phyloP scores from a whole-genome alignment of 2,888 invertebrate genomes.

The Xylocampa areola region DNA sequence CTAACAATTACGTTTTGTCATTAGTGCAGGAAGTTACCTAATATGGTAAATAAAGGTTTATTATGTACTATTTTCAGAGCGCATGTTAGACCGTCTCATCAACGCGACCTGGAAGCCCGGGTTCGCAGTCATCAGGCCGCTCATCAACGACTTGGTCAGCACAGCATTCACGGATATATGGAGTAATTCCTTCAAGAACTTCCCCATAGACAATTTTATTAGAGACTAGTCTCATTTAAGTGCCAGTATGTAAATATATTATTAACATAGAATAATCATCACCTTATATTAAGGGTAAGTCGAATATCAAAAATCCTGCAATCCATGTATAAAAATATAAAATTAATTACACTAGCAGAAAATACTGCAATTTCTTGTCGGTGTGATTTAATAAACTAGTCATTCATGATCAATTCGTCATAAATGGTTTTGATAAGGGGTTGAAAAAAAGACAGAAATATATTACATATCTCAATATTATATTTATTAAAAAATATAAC shows the following conservation, averaged over 20 bases:
- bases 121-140: conserved; percentile 92
- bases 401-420: conserved; percentile 34
- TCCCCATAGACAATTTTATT: conserved; percentile 92
- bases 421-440: background rate
- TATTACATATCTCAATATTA: conserved; percentile 90
- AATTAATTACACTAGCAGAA: background rate
- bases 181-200: conserved; percentile 93
- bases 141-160: conserved; percentile 95
- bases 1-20: too few species aligned
- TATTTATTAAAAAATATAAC: conserved; percentile 90
- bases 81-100: conserved; percentile 93
- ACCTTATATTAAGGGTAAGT: conserved; percentile 55
- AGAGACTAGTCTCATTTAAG: conserved; percentile 64
- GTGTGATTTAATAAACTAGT: conserved; percentile 60
- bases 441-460: conserved; percentile 71
- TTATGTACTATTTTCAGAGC: conserved; percentile 82
- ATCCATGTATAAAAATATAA: background rate
- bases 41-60: too few species aligned
- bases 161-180: conserved; percentile 95
- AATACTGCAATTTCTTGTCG: conserved; percentile 5
- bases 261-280: conserved; percentile 20
- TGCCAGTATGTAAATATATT: conserved; percentile 54
- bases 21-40: too few species aligned
- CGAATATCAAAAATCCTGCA: conserved; percentile 1
- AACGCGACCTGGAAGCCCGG: conserved; percentile 95